Evolutionary conservation across 1,140 invertebrate species (phyloP).

Genomic region (Trichoplusia ni): DNA sequence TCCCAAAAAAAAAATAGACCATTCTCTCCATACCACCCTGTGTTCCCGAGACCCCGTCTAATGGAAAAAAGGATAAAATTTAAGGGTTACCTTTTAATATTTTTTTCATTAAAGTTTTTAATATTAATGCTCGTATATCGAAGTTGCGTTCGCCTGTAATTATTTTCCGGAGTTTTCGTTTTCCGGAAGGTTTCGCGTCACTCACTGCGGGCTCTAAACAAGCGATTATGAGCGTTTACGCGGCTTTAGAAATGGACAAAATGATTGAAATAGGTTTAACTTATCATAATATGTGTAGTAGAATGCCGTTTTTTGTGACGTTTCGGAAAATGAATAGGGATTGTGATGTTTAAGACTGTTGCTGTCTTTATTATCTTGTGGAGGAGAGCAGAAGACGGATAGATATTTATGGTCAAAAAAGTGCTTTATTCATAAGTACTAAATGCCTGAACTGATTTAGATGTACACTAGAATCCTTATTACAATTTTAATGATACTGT

Average conservation of each 20-base stretch:
- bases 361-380: neutral
- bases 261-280: too few relatives aligned
- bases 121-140: conserved; percentile 77
- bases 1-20: conserved; percentile 2
- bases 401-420: too few relatives aligned
- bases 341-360: neutral
- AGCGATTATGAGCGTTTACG: neutral
- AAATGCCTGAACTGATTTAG: too few relatives aligned
- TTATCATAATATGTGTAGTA: too few relatives aligned
- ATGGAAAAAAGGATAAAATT: conserved; percentile 78
- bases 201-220: conserved; percentile 4
- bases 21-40: neutral
- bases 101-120: conserved; percentile 82
- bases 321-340: too few relatives aligned
- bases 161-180: conserved; percentile 65
- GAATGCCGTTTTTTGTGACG: too few relatives aligned
- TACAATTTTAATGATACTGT: too few relatives aligned
- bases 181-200: conserved; percentile 42
- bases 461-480: too few relatives aligned
- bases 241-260: neutral
- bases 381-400: neutral
- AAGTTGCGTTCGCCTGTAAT: conserved; percentile 61
- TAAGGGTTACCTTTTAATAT: conserved; percentile 71
- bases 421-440: too few relatives aligned
- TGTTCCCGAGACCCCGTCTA: conserved; percentile 52